Evolutionary conservation across 2,888 invertebrate genomes (phyloP).

Genomic region (Ophraella communa): DNA sequence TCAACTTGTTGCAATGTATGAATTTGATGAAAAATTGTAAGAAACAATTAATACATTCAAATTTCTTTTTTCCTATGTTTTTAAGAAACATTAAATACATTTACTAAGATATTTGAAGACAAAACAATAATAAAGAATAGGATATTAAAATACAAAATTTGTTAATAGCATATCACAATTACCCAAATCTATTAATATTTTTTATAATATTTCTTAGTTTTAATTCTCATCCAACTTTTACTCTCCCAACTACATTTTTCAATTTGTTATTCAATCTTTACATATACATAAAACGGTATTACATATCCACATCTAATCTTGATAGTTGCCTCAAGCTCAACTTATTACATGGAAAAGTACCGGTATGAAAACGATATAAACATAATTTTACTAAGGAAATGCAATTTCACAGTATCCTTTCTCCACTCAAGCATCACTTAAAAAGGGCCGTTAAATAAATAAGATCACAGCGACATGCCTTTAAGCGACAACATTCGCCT

Average conservation of each 20-base stretch:
- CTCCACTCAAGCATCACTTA: constrained; percentile 19
- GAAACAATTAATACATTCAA: too few species aligned
- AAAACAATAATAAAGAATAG: too few species aligned
- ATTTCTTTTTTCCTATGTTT: too few species aligned
- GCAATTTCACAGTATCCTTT: constrained; percentile 31
- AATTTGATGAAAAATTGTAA: too few species aligned
- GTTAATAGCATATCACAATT: too few species aligned
- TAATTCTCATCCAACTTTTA: too few species aligned
- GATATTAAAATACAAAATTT: too few species aligned
- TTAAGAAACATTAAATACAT: too few species aligned
- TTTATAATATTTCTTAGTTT: too few species aligned
- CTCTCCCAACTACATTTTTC: not conserved
- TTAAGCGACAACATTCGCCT: constrained; percentile 24
- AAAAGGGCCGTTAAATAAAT: constrained; percentile 32
- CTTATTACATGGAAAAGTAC: constrained; percentile 12
- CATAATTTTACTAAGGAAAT: constrained; percentile 27
- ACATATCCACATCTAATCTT: not conserved
- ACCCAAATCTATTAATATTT: too few species aligned
- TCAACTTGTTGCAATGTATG: too few species aligned
- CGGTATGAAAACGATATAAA: constrained; percentile 23
- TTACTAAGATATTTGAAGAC: too few species aligned
- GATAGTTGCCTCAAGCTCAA: not conserved
- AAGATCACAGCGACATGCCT: constrained; percentile 20
- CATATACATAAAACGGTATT: not conserved
- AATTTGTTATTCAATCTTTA: not conserved